phyloP scores from a whole-genome alignment of 2,797 vertebrate species.

The Platyrinchus mystaceus region DNA sequence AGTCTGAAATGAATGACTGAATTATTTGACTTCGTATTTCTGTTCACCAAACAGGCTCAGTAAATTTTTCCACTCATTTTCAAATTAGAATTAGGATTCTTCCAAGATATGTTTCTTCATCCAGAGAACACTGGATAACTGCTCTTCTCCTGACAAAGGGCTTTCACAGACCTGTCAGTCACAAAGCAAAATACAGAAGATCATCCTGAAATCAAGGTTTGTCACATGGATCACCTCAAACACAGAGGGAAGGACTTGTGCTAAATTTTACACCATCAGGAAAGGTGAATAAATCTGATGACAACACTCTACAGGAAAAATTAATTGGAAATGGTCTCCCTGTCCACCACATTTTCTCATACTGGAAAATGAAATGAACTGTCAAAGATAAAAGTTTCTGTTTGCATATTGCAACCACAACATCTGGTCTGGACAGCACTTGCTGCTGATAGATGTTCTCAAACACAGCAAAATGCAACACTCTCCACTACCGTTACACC shows the following conservation, averaged over 20 bases:
- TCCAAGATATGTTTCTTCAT: slow-evolving; percentile 35
- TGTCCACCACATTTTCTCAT: background rate
- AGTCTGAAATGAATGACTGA: slow-evolving; percentile 43
- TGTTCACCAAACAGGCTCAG: slow-evolving; percentile 11
- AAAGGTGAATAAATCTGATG: background rate
- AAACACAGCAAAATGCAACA: background rate
- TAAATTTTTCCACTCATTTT: slow-evolving; percentile 59
- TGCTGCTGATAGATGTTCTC: background rate
- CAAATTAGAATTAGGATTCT: slow-evolving; percentile 29
- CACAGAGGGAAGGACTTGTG: background rate
- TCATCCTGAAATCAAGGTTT: background rate
- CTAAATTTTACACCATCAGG: background rate
- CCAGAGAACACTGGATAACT: background rate
- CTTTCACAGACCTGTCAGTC: background rate
- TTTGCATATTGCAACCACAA: background rate
- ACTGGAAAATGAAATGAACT: background rate
- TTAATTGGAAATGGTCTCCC: background rate
- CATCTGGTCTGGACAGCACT: background rate
- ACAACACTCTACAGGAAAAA: background rate
- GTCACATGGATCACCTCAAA: background rate
- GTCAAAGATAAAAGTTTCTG: background rate
- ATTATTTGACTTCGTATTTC: slow-evolving; percentile 24
- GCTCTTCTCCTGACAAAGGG: background rate
- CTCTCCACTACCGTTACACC: background rate
- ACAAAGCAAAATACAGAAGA: background rate